Percentiles rank a stretch among this genome's conserved stretches.
Evolutionary conservation across 2,888 invertebrate genomes (phyloP).

Genomic region (Cheilosia impressa): DNA sequence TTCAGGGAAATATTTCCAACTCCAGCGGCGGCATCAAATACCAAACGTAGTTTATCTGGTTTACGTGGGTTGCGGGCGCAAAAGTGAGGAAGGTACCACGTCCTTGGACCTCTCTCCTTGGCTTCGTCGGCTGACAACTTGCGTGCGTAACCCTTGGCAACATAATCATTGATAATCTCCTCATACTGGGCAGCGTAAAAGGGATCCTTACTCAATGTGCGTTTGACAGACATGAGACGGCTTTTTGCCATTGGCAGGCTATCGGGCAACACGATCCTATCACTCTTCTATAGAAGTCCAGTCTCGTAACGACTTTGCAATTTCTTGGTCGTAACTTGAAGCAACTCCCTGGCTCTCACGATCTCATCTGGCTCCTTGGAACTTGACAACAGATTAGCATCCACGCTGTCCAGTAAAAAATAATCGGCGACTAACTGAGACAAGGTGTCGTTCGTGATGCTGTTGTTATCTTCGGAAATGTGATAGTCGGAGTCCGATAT

Average conservation of each 20-base stretch:
- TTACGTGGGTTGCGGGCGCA: neutral
- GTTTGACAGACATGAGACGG: neutral
- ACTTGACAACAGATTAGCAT: too few relatives aligned
- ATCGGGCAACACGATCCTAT: neutral
- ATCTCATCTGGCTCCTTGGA: too few relatives aligned
- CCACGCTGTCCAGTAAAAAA: too few relatives aligned
- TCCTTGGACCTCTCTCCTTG: neutral
- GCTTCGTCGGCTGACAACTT: neutral
- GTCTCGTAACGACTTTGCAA: neutral
- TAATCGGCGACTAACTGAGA: too few relatives aligned
- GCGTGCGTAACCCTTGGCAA: neutral
- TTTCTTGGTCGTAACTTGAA: neutral
- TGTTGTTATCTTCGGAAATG: neutral
- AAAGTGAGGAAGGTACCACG: neutral
- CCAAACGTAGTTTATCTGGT: neutral
- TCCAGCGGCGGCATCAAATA: neutral
- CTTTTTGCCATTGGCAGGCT: neutral
- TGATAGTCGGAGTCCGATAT: neutral
- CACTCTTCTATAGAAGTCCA: neutral
- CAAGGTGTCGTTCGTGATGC: too few relatives aligned
- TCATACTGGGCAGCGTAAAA: neutral
- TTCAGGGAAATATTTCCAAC: neutral
- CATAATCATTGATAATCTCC: neutral
- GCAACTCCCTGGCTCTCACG: too few relatives aligned
- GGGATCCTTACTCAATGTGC: neutral